Evolutionary conservation across 2,113 vertebrate species (phyloP).

Genomic region (Indicator maculatus): DNA sequence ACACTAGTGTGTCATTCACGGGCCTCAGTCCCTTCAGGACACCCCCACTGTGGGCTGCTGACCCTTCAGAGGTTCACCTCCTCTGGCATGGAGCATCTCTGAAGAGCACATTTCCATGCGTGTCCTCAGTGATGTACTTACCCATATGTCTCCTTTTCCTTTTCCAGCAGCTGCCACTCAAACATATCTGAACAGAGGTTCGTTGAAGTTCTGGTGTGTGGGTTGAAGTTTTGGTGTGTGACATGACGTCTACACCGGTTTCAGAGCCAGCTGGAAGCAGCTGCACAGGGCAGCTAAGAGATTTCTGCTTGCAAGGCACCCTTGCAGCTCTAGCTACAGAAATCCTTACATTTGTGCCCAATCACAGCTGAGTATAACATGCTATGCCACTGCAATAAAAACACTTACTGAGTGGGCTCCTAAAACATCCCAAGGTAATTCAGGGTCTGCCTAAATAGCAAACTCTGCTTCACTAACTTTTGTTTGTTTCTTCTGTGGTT

Average conservation of each 20-base stretch:
- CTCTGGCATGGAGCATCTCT: background rate
- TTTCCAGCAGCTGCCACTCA: background rate
- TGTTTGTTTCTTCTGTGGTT: background rate
- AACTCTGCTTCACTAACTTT: background rate
- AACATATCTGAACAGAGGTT: background rate
- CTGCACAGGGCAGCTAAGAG: background rate
- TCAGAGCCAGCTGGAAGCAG: background rate
- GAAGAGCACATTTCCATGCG: background rate
- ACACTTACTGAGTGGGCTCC: background rate
- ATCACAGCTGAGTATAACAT: background rate
- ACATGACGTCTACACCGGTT: background rate
- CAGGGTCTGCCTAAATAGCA: background rate
- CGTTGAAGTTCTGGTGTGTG: background rate
- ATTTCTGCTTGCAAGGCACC: background rate
- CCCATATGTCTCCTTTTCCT: background rate
- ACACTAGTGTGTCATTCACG: too few relatives aligned
- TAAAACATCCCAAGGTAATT: background rate
- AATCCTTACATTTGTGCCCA: background rate
- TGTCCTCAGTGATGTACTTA: fast-evolving
- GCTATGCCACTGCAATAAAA: background rate
- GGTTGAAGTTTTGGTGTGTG: background rate
- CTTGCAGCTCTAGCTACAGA: background rate
- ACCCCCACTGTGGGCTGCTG: background rate
- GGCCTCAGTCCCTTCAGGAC: background rate
- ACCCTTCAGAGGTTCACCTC: background rate